A percentile compares a stretch with the other conserved stretches of the same genome.
These are phyloP conservation scores for Leptobrachium leishanense DNA, from an alignment of 2,113 vertebrate species.

Conservation along the genomic window DNA sequence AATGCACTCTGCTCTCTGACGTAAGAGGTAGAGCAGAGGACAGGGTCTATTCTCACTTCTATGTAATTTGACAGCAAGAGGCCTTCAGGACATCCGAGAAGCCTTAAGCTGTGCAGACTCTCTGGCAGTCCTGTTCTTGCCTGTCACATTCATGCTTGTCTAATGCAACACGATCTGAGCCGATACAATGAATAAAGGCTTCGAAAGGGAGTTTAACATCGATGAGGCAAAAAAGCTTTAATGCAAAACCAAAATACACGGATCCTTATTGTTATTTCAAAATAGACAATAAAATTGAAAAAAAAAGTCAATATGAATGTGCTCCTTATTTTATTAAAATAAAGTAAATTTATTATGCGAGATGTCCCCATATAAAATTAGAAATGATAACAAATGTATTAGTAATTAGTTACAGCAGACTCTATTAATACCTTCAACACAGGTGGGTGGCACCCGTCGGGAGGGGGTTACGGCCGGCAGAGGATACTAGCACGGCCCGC, in stretches of 20 bases:
- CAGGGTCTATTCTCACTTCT: slow-evolving; percentile 60
- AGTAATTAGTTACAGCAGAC: no score
- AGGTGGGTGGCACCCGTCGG: no score
- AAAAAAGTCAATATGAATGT: no score
- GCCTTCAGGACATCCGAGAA: slow-evolving; percentile 68
- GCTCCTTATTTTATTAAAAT: no score
- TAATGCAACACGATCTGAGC: slow-evolving; percentile 57
- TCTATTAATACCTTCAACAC: no score
- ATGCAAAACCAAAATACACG: slow-evolving; percentile 48
- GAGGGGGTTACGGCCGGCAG: no score
- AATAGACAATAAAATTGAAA: no score
- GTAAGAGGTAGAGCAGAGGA: slow-evolving; percentile 57
- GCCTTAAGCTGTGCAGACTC: slow-evolving; percentile 55
- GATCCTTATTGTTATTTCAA: neutral
- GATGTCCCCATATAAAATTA: no score
- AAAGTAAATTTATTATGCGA: no score
- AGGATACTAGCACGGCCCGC: no score
- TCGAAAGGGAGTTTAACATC: slow-evolving; percentile 43
- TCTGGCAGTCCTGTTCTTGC: slow-evolving; percentile 56
- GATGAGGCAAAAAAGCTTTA: slow-evolving; percentile 14
- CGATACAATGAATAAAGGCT: slow-evolving; percentile 53
- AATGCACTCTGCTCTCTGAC: slow-evolving; percentile 65
- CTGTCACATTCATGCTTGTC: slow-evolving; percentile 63
- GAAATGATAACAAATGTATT: no score
- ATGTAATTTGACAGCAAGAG: slow-evolving; percentile 66